Conservation (phyloP, 64 coral and sea anemone species). For the Montipora sp. region DNA sequence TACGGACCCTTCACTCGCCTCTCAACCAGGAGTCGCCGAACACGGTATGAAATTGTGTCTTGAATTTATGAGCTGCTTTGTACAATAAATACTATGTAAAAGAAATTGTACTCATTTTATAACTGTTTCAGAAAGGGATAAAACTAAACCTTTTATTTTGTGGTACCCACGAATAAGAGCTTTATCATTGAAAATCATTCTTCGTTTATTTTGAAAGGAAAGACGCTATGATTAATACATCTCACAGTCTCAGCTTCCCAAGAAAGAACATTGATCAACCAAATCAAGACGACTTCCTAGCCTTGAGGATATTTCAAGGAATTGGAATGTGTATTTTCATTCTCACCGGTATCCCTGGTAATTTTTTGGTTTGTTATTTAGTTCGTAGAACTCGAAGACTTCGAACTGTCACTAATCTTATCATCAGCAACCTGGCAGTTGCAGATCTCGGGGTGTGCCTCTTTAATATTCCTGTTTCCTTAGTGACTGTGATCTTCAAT, state of each 20-base stretch:
- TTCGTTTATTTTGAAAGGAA: conserved; percentile 25
- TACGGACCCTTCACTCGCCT: too few species aligned
- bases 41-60: neutral
- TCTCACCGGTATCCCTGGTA: conserved; percentile 81
- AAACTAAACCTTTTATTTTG: neutral
- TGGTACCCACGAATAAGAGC: neutral
- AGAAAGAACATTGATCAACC: too few species aligned
- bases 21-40: too few species aligned
- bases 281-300: conserved; percentile 1
- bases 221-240: neutral
- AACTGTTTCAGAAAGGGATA: too few species aligned
- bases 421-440: conserved; percentile 83
- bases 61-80: neutral
- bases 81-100: too few species aligned
- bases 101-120: too few species aligned
- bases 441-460: conserved; percentile 84
- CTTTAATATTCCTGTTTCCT: conserved; percentile 85
- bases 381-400: conserved; percentile 74
- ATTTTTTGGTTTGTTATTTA: conserved; percentile 80
- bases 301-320: conserved; percentile 59
- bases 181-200: neutral
- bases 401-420: conserved; percentile 86
- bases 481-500: conserved; percentile 72
- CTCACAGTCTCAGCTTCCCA: neutral
- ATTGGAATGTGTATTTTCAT: conserved; percentile 70